Evolutionary conservation across 1,140 invertebrate species (phyloP).

Genomic region (Onthophagus taurus): DNA sequence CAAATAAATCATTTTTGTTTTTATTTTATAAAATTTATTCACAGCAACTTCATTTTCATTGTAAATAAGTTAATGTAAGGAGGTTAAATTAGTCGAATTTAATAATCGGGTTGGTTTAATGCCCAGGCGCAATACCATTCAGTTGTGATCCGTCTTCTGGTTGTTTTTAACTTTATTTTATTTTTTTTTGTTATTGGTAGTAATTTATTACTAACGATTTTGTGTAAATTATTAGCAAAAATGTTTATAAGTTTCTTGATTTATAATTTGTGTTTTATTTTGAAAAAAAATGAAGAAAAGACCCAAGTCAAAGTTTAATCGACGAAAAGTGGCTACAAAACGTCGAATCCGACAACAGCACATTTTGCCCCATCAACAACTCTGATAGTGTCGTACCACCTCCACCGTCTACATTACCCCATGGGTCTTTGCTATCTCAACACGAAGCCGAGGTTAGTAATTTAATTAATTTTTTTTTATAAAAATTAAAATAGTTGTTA

Average conservation of each 20-base stretch:
- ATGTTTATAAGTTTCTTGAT: slow-evolving; percentile 14
- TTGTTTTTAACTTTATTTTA: too few species aligned
- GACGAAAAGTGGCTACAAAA: slow-evolving; percentile 62
- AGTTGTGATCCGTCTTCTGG: too few species aligned
- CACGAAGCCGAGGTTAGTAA: slow-evolving; percentile 28
- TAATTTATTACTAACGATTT: too few species aligned
- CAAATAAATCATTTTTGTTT: too few species aligned
- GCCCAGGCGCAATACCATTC: too few species aligned
- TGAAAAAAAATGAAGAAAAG: slow-evolving; percentile 68
- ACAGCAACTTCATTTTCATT: too few species aligned
- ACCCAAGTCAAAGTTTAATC: slow-evolving; percentile 68
- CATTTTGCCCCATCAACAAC: slow-evolving; percentile 20
- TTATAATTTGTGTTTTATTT: slow-evolving; percentile 14
- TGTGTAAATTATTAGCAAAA: too few species aligned
- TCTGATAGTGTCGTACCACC: slow-evolving; percentile 17
- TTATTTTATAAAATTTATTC: too few species aligned
- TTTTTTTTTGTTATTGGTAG: too few species aligned
- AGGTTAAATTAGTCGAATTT: slow-evolving; percentile 10
- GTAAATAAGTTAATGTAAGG: too few species aligned
- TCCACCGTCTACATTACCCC: slow-evolving; percentile 16
- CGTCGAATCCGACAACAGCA: slow-evolving; percentile 36
- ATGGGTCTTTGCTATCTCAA: slow-evolving; percentile 23
- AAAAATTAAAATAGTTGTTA: neutral
- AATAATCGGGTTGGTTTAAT: too few species aligned
- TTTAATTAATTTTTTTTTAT: neutral